Evolutionary conservation across 2,888 invertebrate genomes (phyloP).

Genomic region (Netelia virgata): DNA sequence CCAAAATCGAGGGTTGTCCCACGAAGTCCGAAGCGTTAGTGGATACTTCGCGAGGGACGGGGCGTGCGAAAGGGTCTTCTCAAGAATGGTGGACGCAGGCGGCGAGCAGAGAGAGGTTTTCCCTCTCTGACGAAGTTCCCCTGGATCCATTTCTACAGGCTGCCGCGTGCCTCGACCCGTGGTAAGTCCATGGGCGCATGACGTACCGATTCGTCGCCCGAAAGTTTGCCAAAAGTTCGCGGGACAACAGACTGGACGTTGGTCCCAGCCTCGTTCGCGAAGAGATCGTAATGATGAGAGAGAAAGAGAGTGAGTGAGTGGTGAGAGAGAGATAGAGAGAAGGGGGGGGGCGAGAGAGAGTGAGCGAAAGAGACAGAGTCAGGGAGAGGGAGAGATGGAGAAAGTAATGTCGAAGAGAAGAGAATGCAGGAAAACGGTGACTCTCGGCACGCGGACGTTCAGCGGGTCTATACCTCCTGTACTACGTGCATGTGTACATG

Average conservation of each 20-base stretch:
- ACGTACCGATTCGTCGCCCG: conserved; percentile 76
- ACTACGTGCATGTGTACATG: not conserved
- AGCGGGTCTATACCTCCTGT: conserved; percentile 31
- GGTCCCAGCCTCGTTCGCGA: not conserved
- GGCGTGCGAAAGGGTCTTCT: conserved; percentile 16
- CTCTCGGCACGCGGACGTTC: conserved; percentile 57
- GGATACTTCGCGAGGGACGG: conserved; percentile 10
- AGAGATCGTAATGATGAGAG: conserved; percentile 13
- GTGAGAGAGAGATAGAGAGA: conserved; percentile 44
- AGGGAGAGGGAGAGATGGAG: conserved; percentile 44
- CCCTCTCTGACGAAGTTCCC: not conserved
- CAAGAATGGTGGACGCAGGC: conserved; percentile 14
- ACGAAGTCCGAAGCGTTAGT: conserved; percentile 36
- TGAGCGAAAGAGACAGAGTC: not conserved
- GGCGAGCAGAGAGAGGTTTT: not conserved
- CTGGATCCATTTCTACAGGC: conserved; percentile 4
- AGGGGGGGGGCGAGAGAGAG: not conserved
- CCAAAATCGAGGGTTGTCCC: conserved; percentile 41
- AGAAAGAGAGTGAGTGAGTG: not conserved
- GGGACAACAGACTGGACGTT: conserved; percentile 46
- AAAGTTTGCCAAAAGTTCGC: conserved; percentile 77
- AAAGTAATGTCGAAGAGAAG: not conserved
- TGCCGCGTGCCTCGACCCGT: not conserved
- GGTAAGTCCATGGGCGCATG: conserved; percentile 49
- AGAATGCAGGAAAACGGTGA: conserved; percentile 26